Conservation (phyloP, 2,113 vertebrate species). For the Laterallus jamaicensis region DNA sequence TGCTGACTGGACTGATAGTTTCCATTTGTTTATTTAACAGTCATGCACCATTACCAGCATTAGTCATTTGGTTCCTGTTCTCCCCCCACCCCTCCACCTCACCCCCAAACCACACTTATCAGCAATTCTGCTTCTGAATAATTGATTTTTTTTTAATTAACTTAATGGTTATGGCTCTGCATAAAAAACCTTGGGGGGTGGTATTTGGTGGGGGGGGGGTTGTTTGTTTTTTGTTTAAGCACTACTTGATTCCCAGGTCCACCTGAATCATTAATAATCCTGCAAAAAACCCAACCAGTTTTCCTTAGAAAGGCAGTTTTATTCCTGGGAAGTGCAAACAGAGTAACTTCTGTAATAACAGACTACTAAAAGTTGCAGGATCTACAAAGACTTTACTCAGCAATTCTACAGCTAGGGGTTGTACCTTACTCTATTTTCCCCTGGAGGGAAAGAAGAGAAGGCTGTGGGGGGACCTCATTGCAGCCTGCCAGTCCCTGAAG, state of each 20-base stretch:
- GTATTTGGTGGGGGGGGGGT: too few species aligned
- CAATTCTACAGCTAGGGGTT: not conserved
- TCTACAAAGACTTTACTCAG: not conserved
- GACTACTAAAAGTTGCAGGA: not conserved
- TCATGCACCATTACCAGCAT: slow-evolving; percentile 25
- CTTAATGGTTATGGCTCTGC: not conserved
- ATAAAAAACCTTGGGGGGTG: not conserved
- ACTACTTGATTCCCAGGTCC: not conserved
- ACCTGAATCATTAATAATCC: not conserved
- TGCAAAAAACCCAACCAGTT: not conserved
- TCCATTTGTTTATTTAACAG: slow-evolving; percentile 47
- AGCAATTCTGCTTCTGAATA: not conserved
- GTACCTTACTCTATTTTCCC: not conserved
- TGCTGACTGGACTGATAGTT: slow-evolving; percentile 53
- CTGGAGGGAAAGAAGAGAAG: too few species aligned
- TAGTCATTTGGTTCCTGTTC: not conserved
- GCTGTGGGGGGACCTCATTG: too few species aligned
- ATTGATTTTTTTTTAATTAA: not conserved
- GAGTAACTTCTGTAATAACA: not conserved
- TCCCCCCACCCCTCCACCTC: not conserved
- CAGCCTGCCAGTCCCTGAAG: too few species aligned
- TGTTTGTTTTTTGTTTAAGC: not conserved
- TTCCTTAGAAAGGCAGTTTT: not conserved
- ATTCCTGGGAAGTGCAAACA: not conserved
- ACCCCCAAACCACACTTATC: not conserved